Evolutionary conservation across 2,888 invertebrate species (phyloP), one percentile per base, ranked within the genome.

Genomic region (Poecilus cupreus): DNA sequence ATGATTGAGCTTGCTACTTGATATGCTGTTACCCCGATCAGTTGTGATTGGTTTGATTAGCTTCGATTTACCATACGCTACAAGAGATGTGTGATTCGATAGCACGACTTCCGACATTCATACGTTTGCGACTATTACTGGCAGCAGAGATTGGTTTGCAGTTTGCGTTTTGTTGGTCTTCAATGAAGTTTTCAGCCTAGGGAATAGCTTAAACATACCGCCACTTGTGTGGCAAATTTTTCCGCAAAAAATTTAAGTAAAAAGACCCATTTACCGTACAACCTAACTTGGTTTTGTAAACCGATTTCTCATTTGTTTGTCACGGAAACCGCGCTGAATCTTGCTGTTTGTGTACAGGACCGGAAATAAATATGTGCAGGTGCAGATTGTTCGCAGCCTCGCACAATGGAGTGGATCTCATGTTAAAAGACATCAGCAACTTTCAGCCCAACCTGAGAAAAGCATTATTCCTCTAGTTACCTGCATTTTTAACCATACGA

Each of bases 381-480:
- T 72, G 46, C 46, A 43, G 72, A 72, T 13, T 72, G 39, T 46
- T 18, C 24, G 74, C 26, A 24, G 74, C 51, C 72, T 72, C 22
- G 43, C 39, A 43, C 51, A 18, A 8, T 13, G 60, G 64, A 18
- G 18, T 51, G 4, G 51, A 51, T 51, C 18, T 51, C 51, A 51
- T 51, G 51, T 43, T 43, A 20, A n/a, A 43, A 68, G 68, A 68
- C 37, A 39, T 39, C 68, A 68, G 68, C 46, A 46, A 13, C 46
- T 72, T 72, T 72, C 24, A 20, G 43, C 43, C 43, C 57, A 77
- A 77, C 77, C 77, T 77, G 77, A 46, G 77, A 77, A 77, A 77
- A 77, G 60, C 60, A 77, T 77, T 37, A 77, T 76, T 37, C 32
- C 18, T 51, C 76, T 57, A 76, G 76, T 76, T 76, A 70, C 70